Percentiles rank a stretch among this genome's conserved stretches.
phyloP scores from a whole-genome alignment of 2,797 vertebrate species.

The Syndactyla subalaris region DNA sequence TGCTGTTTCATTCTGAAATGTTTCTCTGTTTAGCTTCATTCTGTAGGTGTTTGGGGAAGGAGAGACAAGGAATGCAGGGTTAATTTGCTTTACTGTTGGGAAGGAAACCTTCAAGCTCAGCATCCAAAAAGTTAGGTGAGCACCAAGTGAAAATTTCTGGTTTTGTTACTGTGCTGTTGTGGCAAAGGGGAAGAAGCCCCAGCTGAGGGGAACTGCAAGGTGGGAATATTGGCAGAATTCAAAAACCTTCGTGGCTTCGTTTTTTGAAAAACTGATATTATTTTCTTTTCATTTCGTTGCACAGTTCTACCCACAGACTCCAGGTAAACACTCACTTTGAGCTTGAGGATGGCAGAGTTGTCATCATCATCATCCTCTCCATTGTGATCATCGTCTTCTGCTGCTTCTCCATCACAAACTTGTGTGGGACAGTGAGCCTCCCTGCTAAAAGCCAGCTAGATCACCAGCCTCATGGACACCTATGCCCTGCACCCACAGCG shows the following conservation, averaged over 20 bases:
- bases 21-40: not conserved
- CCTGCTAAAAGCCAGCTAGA: not conserved
- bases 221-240: not conserved
- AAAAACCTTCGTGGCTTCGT: not conserved
- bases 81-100: not conserved
- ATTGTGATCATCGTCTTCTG: not conserved
- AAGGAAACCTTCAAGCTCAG: not conserved
- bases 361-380: not conserved
- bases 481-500: not conserved
- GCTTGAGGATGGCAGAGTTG: not conserved
- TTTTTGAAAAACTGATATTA: not conserved
- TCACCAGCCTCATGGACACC: not conserved
- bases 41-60: not conserved
- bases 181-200: not conserved
- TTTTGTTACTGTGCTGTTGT: not conserved
- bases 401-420: not conserved
- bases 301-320: not conserved
- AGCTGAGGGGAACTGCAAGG: not conserved
- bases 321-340: not conserved
- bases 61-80: not conserved
- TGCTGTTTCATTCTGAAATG: not conserved
- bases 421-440: not conserved
- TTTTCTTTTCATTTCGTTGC: not conserved
- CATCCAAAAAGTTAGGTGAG: not conserved
- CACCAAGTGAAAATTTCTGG: accelerated